Percentiles rank a stretch among this genome's conserved stretches.
These are phyloP conservation scores for Apamea epomidion DNA, from an alignment of 2,888 invertebrate genomes.

Conservation along the genomic window DNA sequence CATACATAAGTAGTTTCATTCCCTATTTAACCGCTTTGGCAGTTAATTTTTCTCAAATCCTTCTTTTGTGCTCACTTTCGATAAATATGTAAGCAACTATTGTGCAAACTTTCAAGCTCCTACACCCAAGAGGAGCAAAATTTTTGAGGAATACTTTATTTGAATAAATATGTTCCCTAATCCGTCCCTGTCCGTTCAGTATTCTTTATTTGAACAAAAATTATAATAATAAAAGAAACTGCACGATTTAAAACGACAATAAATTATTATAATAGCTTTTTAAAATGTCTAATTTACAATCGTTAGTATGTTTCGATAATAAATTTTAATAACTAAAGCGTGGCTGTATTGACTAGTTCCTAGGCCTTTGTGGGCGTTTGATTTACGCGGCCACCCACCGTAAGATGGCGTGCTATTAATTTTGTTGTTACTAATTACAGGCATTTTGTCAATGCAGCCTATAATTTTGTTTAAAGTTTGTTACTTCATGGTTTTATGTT, in stretches of 20 bases:
- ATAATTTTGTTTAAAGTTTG: conserved; percentile 45
- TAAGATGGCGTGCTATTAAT: conserved; percentile 65
- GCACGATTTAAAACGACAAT: conserved; percentile 21
- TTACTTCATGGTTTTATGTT: conserved; percentile 11
- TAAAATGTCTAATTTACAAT: conserved; percentile 56
- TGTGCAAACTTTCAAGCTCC: not conserved
- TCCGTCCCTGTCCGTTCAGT: conserved; percentile 31
- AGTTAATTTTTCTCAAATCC: no score
- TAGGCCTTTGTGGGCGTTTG: conserved; percentile 70
- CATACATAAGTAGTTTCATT: no score
- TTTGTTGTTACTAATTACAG: conserved; percentile 59
- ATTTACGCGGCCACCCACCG: conserved; percentile 73
- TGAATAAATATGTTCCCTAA: conserved; percentile 1
- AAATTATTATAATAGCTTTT: conserved; percentile 52
- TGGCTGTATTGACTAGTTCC: conserved; percentile 48
- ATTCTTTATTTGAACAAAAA: conserved; percentile 2
- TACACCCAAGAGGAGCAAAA: not conserved
- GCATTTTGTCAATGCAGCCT: conserved; percentile 37
- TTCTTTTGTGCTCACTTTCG: no score
- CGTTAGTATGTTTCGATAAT: conserved; percentile 65
- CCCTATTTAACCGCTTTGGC: no score
- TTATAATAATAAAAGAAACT: conserved; percentile 6
- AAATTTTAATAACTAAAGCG: conserved; percentile 47
- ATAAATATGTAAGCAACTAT: not conserved
- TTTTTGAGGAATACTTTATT: not conserved